These are phyloP conservation scores for Parambassis ranga DNA, from an alignment of 2,797 vertebrate species.

Conservation along the genomic window DNA sequence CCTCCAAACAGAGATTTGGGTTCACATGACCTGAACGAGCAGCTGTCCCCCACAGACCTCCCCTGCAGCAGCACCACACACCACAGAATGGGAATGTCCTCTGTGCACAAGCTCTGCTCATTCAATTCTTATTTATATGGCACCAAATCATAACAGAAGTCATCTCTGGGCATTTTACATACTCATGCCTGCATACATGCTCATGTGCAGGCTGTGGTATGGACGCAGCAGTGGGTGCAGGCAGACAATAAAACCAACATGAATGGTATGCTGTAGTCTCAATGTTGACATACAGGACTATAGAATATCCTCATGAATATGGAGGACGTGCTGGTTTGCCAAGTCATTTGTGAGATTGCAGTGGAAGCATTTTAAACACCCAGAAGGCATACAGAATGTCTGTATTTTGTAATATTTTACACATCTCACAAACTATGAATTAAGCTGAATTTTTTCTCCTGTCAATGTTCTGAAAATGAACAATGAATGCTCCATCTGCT, in stretches of 20 bases:
- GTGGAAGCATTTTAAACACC: conserved; percentile 30
- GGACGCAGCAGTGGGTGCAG: conserved; percentile 16
- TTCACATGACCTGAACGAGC: conserved; percentile 74
- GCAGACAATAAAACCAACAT: background rate
- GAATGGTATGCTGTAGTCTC: background rate
- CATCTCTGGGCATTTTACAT: background rate
- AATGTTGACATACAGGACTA: conserved; percentile 20
- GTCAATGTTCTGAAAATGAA: no score
- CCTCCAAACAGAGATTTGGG: conserved; percentile 72
- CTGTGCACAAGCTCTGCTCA: conserved; percentile 10
- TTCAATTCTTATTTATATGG: background rate
- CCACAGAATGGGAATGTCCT: conserved; percentile 40
- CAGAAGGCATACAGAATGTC: conserved; percentile 23
- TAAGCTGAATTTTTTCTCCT: background rate
- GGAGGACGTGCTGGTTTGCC: conserved; percentile 26
- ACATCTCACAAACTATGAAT: background rate
- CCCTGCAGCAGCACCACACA: conserved; percentile 44
- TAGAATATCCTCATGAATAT: conserved; percentile 35
- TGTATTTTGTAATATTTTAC: conserved; percentile 12
- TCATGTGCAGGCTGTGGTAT: conserved; percentile 24
- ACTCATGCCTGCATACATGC: background rate
- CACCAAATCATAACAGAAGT: background rate
- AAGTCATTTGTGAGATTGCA: conserved; percentile 43
- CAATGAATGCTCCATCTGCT: background rate
- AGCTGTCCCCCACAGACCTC: conserved; percentile 68